Percentiles rank a stretch among this genome's conserved stretches.
Conservation (phyloP, 1,140 invertebrate genomes). For the Fopius arisanus region DNA sequence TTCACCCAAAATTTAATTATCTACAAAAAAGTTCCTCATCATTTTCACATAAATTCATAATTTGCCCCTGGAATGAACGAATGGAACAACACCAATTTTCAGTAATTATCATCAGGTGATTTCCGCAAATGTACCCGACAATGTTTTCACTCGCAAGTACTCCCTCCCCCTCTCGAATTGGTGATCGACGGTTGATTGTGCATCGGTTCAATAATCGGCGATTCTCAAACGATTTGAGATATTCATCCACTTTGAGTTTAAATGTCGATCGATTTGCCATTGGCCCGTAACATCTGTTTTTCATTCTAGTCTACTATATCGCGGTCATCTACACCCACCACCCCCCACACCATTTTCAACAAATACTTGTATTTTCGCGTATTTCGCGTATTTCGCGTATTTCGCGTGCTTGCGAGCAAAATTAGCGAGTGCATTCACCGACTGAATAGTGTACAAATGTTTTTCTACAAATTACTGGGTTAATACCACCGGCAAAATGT, state of each 20-base stretch:
- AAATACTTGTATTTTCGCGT: not conserved
- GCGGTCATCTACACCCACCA: too few relatives aligned
- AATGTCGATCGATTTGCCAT: not conserved
- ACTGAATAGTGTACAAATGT: not conserved
- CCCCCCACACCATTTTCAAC: not conserved
- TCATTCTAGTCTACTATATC: not conserved
- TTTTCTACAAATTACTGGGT: not conserved
- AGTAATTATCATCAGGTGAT: not conserved
- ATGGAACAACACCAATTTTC: too few relatives aligned
- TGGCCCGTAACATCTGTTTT: constrained; percentile 1
- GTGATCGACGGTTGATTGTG: not conserved
- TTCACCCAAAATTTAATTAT: too few relatives aligned
- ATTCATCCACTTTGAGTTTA: not conserved
- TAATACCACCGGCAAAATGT: not conserved
- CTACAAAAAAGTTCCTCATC: too few relatives aligned
- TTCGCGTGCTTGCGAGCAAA: not conserved
- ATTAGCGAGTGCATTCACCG: not conserved
- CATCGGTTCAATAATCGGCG: not conserved
- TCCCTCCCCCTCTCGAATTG: not conserved
- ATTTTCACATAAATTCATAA: too few relatives aligned
- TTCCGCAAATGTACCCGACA: not conserved
- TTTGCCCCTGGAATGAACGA: too few relatives aligned
- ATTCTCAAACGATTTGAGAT: not conserved
- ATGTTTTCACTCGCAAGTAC: not conserved
- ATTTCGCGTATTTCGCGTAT: not conserved